A percentile compares a stretch with the other conserved stretches of the same genome.
phyloP scores from a whole-genome alignment of 1,140 invertebrate species.

The Heliconius congener region DNA sequence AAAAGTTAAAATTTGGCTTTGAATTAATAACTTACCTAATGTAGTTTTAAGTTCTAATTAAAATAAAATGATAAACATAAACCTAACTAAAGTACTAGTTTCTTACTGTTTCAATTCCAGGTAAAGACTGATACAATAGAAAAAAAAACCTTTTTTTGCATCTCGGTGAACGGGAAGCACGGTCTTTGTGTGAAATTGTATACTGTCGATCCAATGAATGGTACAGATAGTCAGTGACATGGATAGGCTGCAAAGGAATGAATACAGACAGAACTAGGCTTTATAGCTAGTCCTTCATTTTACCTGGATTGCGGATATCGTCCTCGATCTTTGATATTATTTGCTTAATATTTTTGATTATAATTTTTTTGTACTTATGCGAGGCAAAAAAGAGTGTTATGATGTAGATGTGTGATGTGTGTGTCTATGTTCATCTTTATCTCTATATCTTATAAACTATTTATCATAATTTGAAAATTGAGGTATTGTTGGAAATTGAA shows the following conservation, averaged over 20 bases:
- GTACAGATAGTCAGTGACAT: slow-evolving; percentile 20
- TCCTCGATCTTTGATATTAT: no score
- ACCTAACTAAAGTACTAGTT: not conserved
- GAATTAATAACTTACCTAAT: no score
- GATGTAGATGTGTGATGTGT: no score
- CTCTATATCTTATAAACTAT: no score
- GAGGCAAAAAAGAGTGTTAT: no score
- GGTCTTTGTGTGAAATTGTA: slow-evolving; percentile 24
- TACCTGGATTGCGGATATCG: not conserved
- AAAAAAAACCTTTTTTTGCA: slow-evolving; percentile 13
- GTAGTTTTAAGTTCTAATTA: not conserved
- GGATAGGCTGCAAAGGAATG: not conserved
- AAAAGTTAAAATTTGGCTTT: not conserved
- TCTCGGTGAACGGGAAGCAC: slow-evolving; percentile 12
- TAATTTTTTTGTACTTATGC: no score
- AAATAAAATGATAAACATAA: not conserved
- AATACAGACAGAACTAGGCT: not conserved
- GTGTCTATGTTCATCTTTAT: no score
- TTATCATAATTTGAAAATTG: no score
- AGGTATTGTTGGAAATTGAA: no score
- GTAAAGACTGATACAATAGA: slow-evolving; percentile 13
- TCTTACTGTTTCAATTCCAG: slow-evolving; percentile 1
- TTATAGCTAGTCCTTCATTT: not conserved
- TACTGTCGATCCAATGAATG: slow-evolving; percentile 25
- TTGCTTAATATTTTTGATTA: no score